Evolutionary conservation across 2,113 vertebrate genomes (phyloP).

Genomic region (Orthonyx spaldingii): DNA sequence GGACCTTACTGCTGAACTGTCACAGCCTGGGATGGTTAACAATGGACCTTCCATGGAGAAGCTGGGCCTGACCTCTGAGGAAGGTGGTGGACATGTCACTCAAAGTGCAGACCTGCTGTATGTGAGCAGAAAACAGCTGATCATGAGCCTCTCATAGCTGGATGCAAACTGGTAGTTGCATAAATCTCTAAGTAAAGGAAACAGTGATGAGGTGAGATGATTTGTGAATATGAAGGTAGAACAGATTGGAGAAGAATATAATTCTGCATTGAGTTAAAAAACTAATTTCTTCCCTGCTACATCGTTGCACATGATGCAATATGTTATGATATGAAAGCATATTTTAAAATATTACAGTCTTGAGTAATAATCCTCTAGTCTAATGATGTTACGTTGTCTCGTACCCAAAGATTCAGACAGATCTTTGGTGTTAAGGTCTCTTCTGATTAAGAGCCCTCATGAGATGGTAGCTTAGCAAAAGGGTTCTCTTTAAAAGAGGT

Average conservation of each 20-base stretch:
- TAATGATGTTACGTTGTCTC: neutral
- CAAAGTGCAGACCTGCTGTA: neutral
- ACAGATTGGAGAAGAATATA: neutral
- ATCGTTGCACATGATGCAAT: neutral
- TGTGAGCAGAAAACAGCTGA: neutral
- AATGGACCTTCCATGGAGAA: neutral
- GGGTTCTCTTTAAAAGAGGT: accelerated
- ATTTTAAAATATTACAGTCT: neutral
- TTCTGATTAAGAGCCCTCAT: neutral
- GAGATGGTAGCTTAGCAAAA: neutral
- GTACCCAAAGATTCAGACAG: neutral
- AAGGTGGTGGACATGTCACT: neutral
- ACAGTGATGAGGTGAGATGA: neutral
- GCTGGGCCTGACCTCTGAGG: neutral
- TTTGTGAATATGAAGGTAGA: neutral
- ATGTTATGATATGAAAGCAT: neutral
- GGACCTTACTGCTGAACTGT: constrained; percentile 1
- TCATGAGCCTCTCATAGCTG: neutral
- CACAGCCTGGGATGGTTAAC: neutral
- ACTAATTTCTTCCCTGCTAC: neutral
- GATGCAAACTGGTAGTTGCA: neutral
- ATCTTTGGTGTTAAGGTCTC: neutral
- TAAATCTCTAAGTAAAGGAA: neutral
- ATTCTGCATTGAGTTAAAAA: neutral
- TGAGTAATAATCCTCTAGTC: neutral